Percentiles rank a stretch among this genome's conserved stretches.
phyloP scores from a whole-genome alignment of 2,113 vertebrate species.

The Agapornis roseicollis region DNA sequence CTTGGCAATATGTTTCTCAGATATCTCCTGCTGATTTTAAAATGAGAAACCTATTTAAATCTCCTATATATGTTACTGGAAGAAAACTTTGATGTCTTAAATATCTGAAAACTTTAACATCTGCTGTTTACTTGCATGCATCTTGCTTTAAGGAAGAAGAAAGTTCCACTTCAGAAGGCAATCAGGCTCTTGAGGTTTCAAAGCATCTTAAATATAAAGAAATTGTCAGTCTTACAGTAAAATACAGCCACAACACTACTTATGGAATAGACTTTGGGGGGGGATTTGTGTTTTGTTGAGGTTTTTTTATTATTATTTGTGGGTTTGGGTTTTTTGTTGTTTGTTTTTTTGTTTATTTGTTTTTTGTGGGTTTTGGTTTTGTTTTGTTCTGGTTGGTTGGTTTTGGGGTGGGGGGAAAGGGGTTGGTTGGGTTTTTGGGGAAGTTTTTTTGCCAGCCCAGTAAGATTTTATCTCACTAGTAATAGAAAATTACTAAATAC shows the following conservation, averaged over 20 bases:
- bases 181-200: neutral
- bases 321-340: too few species aligned
- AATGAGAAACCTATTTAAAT: slow-evolving; percentile 1
- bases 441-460: neutral
- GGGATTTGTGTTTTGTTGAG: neutral
- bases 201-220: neutral
- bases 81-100: neutral
- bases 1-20: neutral
- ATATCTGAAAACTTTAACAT: neutral
- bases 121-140: neutral
- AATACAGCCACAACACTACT: neutral
- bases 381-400: neutral
- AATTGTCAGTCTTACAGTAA: neutral
- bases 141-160: neutral
- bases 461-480: neutral
- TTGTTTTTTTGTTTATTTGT: too few species aligned
- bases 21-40: neutral
- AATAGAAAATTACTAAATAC: too few species aligned
- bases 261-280: neutral
- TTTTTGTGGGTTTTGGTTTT: neutral
- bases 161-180: neutral
- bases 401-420: neutral
- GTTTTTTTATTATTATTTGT: too few species aligned
- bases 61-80: neutral
- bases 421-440: neutral